A percentile compares a stretch with the other conserved stretches of the same genome.
Evolutionary conservation across 2,797 vertebrate species (phyloP).

Genomic region (Acipenser transmontanus): DNA sequence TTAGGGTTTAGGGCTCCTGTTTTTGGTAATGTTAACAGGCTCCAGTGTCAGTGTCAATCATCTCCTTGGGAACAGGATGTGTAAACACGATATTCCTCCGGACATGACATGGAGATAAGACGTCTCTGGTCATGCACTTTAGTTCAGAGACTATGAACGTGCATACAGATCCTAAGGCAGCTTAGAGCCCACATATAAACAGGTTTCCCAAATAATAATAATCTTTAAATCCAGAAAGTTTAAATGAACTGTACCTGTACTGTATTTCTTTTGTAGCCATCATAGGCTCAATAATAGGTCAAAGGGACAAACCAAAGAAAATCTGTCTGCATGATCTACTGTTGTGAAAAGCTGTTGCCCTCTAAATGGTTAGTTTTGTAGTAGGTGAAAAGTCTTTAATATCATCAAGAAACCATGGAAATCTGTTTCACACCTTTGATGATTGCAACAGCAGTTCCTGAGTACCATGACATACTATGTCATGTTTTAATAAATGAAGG

Average conservation of each 20-base stretch:
- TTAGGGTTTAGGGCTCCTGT: no score
- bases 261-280: slow-evolving; percentile 28
- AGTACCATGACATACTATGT: slow-evolving; percentile 29
- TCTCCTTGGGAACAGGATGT: no score
- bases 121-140: no score
- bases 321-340: slow-evolving; percentile 20
- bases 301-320: slow-evolving; percentile 35
- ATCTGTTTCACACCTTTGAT: slow-evolving; percentile 44
- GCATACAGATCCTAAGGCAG: not conserved
- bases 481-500: slow-evolving; percentile 29
- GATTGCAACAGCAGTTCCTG: slow-evolving; percentile 14
- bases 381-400: slow-evolving; percentile 42
- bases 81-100: no score
- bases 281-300: slow-evolving; percentile 30
- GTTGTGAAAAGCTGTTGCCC: slow-evolving; percentile 24
- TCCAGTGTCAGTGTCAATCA: no score
- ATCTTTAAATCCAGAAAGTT: slow-evolving; percentile 9
- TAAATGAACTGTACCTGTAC: slow-evolving; percentile 17
- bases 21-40: no score
- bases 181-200: no score
- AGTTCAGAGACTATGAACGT: slow-evolving; percentile 23
- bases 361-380: slow-evolving; percentile 37
- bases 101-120: no score
- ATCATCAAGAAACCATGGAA: slow-evolving; percentile 28
- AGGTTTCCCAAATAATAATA: no score